These are phyloP conservation scores for Phalangium opilio DNA, from an alignment of 2,888 invertebrate species.

Conservation along the genomic window DNA sequence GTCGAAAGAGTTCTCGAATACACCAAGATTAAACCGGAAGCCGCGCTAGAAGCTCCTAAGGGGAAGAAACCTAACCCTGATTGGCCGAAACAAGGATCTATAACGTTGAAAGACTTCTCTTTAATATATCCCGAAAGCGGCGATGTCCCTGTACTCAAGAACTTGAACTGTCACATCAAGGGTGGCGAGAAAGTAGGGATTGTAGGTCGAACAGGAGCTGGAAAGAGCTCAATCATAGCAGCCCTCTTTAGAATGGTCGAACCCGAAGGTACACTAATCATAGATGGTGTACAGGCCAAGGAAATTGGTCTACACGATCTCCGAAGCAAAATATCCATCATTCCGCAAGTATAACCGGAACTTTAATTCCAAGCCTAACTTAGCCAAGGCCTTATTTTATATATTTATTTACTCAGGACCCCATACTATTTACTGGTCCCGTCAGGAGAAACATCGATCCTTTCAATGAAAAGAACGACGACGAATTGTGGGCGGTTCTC, in stretches of 20 bases:
- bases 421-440: slow-evolving; percentile 71
- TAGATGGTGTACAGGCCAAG: slow-evolving; percentile 33
- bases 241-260: slow-evolving; percentile 36
- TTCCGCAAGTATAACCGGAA: slow-evolving; percentile 47
- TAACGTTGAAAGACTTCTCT: slow-evolving; percentile 30
- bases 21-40: slow-evolving; percentile 54
- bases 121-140: slow-evolving; percentile 52
- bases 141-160: slow-evolving; percentile 51
- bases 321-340: slow-evolving; percentile 67
- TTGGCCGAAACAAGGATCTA: slow-evolving; percentile 31
- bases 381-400: no score
- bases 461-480: slow-evolving; percentile 61
- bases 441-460: slow-evolving; percentile 80
- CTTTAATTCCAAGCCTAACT: no score
- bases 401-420: slow-evolving; percentile 41
- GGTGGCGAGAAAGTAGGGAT: slow-evolving; percentile 45
- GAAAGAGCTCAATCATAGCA: slow-evolving; percentile 34
- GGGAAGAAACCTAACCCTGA: slow-evolving; percentile 28
- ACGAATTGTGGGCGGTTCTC: slow-evolving; percentile 63
- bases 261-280: slow-evolving; percentile 29
- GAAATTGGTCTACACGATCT: slow-evolving; percentile 45
- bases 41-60: slow-evolving; percentile 40
- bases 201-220: slow-evolving; percentile 70
- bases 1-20: slow-evolving; percentile 76
- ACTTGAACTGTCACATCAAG: slow-evolving; percentile 31